Percentiles rank a stretch among this genome's conserved stretches.
Conservation (phyloP, 2,888 invertebrate species). For the Scaptomyza cyrtandrae region DNA sequence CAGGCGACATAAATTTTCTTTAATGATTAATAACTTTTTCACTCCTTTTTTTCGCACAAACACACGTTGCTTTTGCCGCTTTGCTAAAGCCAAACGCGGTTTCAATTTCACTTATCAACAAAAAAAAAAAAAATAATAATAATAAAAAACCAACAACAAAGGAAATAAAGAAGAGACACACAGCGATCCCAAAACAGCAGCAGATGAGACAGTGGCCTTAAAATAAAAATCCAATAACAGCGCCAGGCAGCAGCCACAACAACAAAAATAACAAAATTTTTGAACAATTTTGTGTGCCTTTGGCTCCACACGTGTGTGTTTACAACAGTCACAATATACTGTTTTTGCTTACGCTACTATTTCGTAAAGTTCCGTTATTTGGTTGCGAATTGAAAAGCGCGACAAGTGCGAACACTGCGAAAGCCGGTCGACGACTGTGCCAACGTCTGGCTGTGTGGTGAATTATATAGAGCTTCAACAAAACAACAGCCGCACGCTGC, state of each 20-base stretch:
- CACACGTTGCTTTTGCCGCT: conserved; percentile 14
- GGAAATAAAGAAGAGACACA: not conserved
- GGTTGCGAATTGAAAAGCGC: conserved; percentile 15
- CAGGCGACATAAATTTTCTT: conserved; percentile 71
- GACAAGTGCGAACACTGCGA: conserved; percentile 60
- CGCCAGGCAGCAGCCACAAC: conserved; percentile 27
- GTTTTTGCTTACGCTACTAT: conserved; percentile 42
- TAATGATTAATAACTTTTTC: conserved; percentile 77
- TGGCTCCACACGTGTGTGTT: conserved; percentile 63
- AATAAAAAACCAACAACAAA: conserved; percentile 25
- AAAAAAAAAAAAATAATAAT: conserved; percentile 36
- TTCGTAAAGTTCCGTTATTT: conserved; percentile 35
- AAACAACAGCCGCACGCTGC: conserved; percentile 5
- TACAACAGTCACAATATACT: conserved; percentile 30
- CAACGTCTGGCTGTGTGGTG: conserved; percentile 56
- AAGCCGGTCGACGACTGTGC: conserved; percentile 77
- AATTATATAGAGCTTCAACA: conserved; percentile 52
- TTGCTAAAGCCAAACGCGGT: conserved; percentile 45
- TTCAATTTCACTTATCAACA: conserved; percentile 62
- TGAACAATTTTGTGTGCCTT: conserved; percentile 16
- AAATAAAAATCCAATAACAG: conserved; percentile 58
- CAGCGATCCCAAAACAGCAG: conserved; percentile 1
- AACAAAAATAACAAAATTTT: conserved; percentile 9
- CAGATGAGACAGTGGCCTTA: conserved; percentile 27
- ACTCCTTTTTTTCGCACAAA: conserved; percentile 65